phyloP scores from a whole-genome alignment of 2,888 invertebrate genomes.

The Elegia similella region DNA sequence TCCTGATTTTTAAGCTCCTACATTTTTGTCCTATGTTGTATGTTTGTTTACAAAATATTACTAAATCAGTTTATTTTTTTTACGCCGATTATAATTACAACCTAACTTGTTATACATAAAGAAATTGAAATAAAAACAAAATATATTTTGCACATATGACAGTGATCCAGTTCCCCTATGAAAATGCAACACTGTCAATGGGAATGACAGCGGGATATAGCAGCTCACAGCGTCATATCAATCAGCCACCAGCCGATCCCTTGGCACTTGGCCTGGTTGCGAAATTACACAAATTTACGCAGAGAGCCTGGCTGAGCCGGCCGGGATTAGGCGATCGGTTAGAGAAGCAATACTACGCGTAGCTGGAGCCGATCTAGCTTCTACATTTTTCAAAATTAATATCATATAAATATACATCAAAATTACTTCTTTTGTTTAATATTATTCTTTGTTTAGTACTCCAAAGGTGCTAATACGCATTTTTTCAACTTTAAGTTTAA shows the following conservation, averaged over 20 bases:
- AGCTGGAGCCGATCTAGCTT: conserved; percentile 55
- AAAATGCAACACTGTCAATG: too few species aligned
- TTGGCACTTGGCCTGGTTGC: conserved; percentile 80
- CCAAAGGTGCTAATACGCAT: too few species aligned
- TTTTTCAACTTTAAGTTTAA: too few species aligned
- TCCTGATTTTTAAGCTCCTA: conserved; percentile 54
- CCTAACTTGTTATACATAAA: too few species aligned
- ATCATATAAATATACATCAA: too few species aligned
- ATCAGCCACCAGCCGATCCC: conserved; percentile 77
- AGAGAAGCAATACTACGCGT: conserved; percentile 70
- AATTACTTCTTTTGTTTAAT: not conserved
- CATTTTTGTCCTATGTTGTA: too few species aligned
- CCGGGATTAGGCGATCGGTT: conserved; percentile 65
- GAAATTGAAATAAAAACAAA: too few species aligned
- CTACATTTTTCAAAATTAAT: conserved; percentile 55
- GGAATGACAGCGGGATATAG: conserved; percentile 21
- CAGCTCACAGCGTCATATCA: conserved; percentile 72
- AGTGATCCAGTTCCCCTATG: too few species aligned
- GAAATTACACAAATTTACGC: conserved; percentile 80
- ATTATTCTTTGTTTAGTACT: not conserved
- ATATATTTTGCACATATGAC: too few species aligned
- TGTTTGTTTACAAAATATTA: too few species aligned
- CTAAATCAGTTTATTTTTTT: too few species aligned
- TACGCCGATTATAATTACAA: too few species aligned
- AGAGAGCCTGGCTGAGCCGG: conserved; percentile 69